Conservation (phyloP, 2,888 invertebrate genomes). For the Nomada fabriciana region DNA sequence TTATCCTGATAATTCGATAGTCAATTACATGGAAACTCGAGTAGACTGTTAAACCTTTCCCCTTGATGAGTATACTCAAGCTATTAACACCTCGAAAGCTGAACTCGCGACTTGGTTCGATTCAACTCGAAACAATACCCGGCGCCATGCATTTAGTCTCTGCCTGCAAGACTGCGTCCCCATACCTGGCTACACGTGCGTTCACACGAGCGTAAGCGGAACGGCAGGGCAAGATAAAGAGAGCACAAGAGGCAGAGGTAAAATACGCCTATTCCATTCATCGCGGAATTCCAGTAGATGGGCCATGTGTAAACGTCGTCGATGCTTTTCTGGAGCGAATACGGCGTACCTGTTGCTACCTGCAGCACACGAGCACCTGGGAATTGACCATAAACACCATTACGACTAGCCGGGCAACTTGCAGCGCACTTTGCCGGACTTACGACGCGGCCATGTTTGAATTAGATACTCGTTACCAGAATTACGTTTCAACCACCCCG, state of each 20-base stretch:
- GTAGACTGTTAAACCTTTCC: not conserved
- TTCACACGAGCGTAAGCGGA: constrained; percentile 20
- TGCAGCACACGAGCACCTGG: constrained; percentile 57
- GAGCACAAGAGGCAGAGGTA: not conserved
- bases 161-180: constrained; percentile 12
- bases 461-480: constrained; percentile 82
- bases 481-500: constrained; percentile 78
- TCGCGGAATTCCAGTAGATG: constrained; percentile 73
- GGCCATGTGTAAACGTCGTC: constrained; percentile 47
- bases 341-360: constrained; percentile 54
- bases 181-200: not conserved
- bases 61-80: constrained; percentile 18
- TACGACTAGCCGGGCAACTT: constrained; percentile 79
- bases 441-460: constrained; percentile 79
- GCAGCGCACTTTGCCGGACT: constrained; percentile 80
- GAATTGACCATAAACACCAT: constrained; percentile 82
- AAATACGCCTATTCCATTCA: constrained; percentile 68
- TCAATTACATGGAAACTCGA: not conserved
- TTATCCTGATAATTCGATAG: not conserved
- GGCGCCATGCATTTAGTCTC: constrained; percentile 31
- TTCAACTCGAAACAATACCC: constrained; percentile 64
- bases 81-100: constrained; percentile 48
- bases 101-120: constrained; percentile 59
- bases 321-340: constrained; percentile 70
- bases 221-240: not conserved